Base-by-base conservation (phyloP, 2,113 vertebrate genomes). In the Columba livia region DNA sequence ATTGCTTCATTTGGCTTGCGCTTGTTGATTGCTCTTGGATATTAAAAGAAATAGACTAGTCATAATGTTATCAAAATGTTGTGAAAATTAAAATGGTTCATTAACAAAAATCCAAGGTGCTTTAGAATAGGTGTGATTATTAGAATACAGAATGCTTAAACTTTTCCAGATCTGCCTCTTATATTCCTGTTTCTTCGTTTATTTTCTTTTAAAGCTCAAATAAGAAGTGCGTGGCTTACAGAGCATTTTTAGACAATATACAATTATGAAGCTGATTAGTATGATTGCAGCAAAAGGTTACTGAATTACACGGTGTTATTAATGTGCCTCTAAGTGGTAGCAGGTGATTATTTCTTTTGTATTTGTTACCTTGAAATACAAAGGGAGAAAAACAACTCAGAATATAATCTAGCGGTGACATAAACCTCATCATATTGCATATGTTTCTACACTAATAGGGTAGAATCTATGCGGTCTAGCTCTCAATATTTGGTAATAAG, bases 361-460 rank as follows among this genome's bases (percentile, higher is more conserved):
- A 6, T 58, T 82, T 95, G 17, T 77, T 85, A n/a, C 54, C 25
- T 94, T 80, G 70, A 95, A 88, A 57, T 85, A 12, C 31, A 78
- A 82, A 92, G 58, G 36, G 53, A 94, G 38, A 65, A 90, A 62
- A 71, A 2, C 28, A 50, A 40, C 7, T 40, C 29, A 54, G 69
- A 50, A 62, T 87, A 40, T 34, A 71, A 73, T n/a, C 15, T 15
- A 79, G 2, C 2, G 5, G 12, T 72, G 74, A 65, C 54, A 83
- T n/a, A 32, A 40, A 70, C 2, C 24, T 36, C 9, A 1, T n/a
- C 53, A n/a, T 17, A 21, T 51, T 20, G 7, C 3, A 3, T 34
- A 2, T 60, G 4, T 3, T 26, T 84, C 25, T 82, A 15, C 4
- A 1, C 4, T 9, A 6, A 25, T 12, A 60, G 19, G 29, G 3